phyloP scores from a whole-genome alignment of 2,797 vertebrate species.

The Vipera latastei region DNA sequence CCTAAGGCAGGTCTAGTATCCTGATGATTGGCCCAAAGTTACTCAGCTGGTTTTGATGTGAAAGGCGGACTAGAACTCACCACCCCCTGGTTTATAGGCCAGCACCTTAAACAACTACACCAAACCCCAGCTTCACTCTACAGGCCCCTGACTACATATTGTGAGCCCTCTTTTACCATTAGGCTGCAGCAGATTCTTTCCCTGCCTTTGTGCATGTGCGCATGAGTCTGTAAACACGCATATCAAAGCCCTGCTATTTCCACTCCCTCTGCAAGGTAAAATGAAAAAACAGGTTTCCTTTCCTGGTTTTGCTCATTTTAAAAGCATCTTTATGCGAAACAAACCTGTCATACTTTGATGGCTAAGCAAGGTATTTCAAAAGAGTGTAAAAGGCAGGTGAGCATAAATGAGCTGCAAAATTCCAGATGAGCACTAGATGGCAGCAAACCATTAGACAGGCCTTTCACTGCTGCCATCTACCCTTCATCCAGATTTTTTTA shows the following conservation, averaged over 20 bases:
- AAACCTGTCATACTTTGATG: neutral
- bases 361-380: neutral
- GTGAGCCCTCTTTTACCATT: neutral
- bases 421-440: neutral
- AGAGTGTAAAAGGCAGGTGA: neutral
- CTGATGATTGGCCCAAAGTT: neutral
- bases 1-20: no score
- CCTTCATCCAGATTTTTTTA: neutral
- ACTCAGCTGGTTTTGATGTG: neutral
- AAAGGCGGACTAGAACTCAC: neutral
- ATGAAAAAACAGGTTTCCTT: neutral
- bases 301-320: neutral
- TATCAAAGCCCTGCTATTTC: neutral
- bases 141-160: neutral
- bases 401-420: neutral
- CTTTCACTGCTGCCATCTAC: neutral
- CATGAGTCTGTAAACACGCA: neutral
- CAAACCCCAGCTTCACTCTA: neutral
- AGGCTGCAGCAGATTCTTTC: neutral
- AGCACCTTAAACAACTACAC: neutral
- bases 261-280: neutral
- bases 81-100: neutral
- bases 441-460: neutral
- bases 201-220: neutral
- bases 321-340: neutral